Conservation (phyloP, 2,797 vertebrate species). For the Scolopax rusticola region DNA sequence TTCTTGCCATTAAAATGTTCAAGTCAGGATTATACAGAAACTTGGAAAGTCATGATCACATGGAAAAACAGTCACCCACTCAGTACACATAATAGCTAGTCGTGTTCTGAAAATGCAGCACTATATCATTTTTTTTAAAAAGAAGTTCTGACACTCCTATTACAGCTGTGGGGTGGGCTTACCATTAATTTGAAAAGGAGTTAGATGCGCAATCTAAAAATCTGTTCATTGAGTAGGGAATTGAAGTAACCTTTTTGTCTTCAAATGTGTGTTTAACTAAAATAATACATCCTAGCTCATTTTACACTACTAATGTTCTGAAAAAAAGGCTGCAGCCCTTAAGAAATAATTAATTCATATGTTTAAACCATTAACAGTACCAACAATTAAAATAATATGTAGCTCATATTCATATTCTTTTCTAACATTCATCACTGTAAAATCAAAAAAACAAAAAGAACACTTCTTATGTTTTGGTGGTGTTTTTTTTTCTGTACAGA, state of each 20-base stretch:
- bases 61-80: slow-evolving; percentile 66
- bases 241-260: slow-evolving; percentile 4
- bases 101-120: slow-evolving; percentile 19
- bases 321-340: neutral
- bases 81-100: slow-evolving; percentile 58
- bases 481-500: neutral
- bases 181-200: neutral
- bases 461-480: neutral
- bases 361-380: neutral
- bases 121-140: neutral
- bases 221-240: slow-evolving; percentile 7
- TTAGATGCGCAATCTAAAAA: slow-evolving; percentile 23
- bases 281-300: neutral
- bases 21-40: slow-evolving; percentile 41
- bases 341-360: neutral
- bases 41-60: slow-evolving; percentile 71
- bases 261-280: neutral
- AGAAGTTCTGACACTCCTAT: neutral
- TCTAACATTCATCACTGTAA: neutral
- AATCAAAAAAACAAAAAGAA: neutral
- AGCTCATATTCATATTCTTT: neutral
- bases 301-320: neutral
- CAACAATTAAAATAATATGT: neutral
- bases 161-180: slow-evolving; percentile 7
- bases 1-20: neutral